These are phyloP conservation scores for Champsocephalus esox DNA, from an alignment of 2,797 vertebrate species.

Conservation along the genomic window DNA sequence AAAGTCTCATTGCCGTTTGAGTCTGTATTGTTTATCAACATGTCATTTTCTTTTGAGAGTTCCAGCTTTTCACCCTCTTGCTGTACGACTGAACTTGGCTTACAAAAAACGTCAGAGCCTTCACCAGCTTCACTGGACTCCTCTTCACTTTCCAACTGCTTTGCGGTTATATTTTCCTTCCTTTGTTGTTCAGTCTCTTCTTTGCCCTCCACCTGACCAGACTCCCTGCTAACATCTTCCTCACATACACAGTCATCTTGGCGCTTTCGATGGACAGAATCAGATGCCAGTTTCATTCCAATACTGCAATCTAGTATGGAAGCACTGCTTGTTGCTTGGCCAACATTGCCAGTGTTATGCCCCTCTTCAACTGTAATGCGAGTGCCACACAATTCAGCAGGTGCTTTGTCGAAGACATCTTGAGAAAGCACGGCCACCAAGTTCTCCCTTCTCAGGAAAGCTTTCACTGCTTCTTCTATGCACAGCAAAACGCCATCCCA, in stretches of 20 bases:
- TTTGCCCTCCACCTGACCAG: conserved; percentile 12
- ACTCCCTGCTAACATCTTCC: conserved; percentile 19
- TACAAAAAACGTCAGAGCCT: conserved; percentile 7
- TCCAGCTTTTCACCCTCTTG: conserved; percentile 14
- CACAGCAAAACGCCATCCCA: conserved; percentile 91
- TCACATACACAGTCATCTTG: conserved; percentile 17
- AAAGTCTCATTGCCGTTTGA: conserved; percentile 8
- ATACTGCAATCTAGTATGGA: conserved; percentile 78
- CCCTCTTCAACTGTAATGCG: conserved; percentile 58
- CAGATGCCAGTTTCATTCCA: conserved; percentile 85
- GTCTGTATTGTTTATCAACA: neutral
- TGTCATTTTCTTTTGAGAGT: conserved; percentile 33
- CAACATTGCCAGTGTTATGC: conserved; percentile 43
- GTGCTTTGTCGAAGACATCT: conserved; percentile 84
- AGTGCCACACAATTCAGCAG: conserved; percentile 70
- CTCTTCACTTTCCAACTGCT: conserved; percentile 32
- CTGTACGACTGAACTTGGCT: conserved; percentile 24
- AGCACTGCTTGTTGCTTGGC: conserved; percentile 66
- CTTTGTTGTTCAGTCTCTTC: conserved; percentile 21
- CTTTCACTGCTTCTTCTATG: conserved; percentile 90
- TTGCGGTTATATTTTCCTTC: conserved; percentile 1
- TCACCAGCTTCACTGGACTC: conserved; percentile 15
- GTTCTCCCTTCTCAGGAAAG: conserved; percentile 90
- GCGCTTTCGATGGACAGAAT: conserved; percentile 84
- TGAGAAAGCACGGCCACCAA: conserved; percentile 85